Conservation (phyloP, 2,888 invertebrate genomes). For the Cordylochernes scorpioides region DNA sequence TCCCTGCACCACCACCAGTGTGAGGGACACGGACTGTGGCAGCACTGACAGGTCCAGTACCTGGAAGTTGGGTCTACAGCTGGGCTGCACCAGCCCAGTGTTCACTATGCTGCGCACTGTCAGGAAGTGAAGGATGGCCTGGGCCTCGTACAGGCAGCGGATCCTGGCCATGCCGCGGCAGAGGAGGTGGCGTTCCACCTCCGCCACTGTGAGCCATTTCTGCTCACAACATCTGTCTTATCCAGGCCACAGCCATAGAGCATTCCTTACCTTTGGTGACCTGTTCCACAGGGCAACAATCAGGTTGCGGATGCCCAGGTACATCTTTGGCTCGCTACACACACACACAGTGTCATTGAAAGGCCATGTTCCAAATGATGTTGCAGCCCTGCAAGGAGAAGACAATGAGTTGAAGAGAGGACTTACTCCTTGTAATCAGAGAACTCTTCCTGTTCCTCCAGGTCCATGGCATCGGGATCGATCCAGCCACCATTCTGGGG, state of each 20-base stretch:
- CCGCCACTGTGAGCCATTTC: conserved; percentile 21
- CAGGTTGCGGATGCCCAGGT: conserved; percentile 23
- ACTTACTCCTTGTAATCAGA: no score
- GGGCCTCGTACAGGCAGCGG: conserved; percentile 17
- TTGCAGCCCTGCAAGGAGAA: no score
- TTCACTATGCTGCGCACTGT: conserved; percentile 22
- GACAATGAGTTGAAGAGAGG: no score
- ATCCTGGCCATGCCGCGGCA: conserved; percentile 22
- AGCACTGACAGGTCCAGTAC: no score
- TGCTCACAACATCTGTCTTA: conserved; percentile 8
- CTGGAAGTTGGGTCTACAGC: no score
- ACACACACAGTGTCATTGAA: no score
- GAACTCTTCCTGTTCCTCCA: no score
- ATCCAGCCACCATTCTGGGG: no score
- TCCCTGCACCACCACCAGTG: no score
- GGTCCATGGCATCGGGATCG: no score
- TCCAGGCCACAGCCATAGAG: background rate
- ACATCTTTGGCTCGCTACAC: conserved; percentile 17
- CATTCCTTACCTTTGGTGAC: conserved; percentile 21
- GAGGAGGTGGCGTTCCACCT: conserved; percentile 18
- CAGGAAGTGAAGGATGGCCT: conserved; percentile 19
- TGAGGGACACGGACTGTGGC: no score
- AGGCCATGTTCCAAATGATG: no score
- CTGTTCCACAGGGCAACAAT: conserved; percentile 23
- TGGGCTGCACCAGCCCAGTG: conserved; percentile 20